These are phyloP conservation scores for Cydia strobilella DNA, from an alignment of 1,140 invertebrate species.

Conservation along the genomic window DNA sequence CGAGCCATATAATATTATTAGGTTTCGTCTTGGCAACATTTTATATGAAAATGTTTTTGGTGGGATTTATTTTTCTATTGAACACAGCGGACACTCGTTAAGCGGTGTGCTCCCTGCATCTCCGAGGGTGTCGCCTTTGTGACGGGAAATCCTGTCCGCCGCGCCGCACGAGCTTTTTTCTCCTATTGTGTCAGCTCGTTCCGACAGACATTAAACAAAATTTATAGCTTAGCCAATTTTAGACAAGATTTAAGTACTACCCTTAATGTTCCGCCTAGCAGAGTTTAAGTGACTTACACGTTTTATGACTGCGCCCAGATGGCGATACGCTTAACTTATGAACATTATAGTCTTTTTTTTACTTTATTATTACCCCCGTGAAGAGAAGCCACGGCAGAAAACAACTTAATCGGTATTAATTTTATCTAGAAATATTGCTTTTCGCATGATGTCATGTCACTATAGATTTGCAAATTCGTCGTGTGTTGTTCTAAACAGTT, in stretches of 20 bases:
- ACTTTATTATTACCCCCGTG: background rate
- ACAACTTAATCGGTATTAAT: background rate
- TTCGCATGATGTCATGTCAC: no score
- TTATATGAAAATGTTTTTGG: no score
- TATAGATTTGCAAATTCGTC: no score
- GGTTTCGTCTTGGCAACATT: no score
- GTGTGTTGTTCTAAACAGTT: no score
- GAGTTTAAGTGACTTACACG: slow-evolving; percentile 34
- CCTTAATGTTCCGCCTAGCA: slow-evolving; percentile 36
- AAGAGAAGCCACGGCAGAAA: background rate
- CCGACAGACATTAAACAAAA: slow-evolving; percentile 49
- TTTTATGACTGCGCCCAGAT: slow-evolving; percentile 33
- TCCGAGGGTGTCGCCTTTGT: slow-evolving; percentile 1
- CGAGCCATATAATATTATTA: no score
- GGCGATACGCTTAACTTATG: slow-evolving; percentile 26
- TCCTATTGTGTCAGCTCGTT: slow-evolving; percentile 49
- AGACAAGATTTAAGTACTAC: slow-evolving; percentile 49
- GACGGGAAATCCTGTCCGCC: slow-evolving; percentile 38
- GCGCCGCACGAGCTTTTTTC: slow-evolving; percentile 35
- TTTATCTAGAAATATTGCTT: no score
- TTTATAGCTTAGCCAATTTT: slow-evolving; percentile 50
- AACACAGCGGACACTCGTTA: background rate
- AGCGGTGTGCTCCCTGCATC: background rate
- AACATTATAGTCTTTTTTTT: slow-evolving; percentile 5
- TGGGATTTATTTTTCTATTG: background rate